These are phyloP conservation scores for Amazonetta brasiliensis DNA, from an alignment of 2,797 vertebrate species.

Conservation along the genomic window DNA sequence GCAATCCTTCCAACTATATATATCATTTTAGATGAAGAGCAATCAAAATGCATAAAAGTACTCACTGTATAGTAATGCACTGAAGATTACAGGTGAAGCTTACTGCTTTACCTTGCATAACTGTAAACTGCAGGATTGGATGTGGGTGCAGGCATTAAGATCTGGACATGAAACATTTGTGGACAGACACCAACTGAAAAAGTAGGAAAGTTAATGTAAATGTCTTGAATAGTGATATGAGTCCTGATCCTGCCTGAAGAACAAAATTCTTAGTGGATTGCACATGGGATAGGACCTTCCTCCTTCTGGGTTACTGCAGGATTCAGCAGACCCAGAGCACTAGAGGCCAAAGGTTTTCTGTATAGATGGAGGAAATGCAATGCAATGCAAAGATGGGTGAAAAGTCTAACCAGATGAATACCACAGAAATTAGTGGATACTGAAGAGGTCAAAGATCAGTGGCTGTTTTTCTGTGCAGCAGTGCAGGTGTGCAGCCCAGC, in stretches of 20 bases:
- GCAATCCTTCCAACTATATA: not conserved
- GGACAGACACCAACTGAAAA: not conserved
- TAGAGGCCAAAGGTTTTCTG: not conserved
- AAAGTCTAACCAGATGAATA: not conserved
- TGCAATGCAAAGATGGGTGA: not conserved
- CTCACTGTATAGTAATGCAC: not conserved
- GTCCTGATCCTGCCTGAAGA: not conserved
- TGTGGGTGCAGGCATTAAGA: not conserved
- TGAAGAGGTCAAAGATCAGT: not conserved
- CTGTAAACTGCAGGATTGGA: not conserved
- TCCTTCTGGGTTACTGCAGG: not conserved
- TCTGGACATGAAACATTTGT: not conserved
- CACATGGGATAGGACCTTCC: not conserved
- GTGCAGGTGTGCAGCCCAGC: not conserved
- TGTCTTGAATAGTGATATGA: not conserved
- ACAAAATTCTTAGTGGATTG: not conserved
- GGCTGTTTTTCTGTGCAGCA: not conserved
- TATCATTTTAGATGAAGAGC: not conserved
- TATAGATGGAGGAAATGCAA: not conserved
- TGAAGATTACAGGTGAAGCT: not conserved
- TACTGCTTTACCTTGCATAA: not conserved
- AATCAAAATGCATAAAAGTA: not conserved
- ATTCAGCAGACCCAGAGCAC: not conserved
- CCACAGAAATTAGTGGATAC: not conserved
- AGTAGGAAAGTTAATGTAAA: not conserved